These are phyloP conservation scores for Paralvinella palmiformis DNA, from an alignment of 1,140 invertebrate genomes.

Conservation along the genomic window DNA sequence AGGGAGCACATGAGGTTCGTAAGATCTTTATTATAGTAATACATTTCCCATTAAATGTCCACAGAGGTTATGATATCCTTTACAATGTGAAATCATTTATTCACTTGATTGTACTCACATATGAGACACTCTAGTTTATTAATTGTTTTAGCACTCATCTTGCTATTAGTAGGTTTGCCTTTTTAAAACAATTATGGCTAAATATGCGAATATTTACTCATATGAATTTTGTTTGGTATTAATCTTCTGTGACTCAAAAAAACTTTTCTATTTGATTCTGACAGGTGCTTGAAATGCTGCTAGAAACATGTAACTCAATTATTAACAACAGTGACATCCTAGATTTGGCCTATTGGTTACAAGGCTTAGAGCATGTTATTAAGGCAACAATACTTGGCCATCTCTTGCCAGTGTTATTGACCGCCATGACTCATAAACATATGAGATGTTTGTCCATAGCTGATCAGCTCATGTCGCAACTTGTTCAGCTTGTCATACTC, in stretches of 20 bases:
- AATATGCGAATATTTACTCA: too few species aligned
- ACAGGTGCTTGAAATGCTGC: constrained; percentile 41
- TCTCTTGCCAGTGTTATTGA: constrained; percentile 42
- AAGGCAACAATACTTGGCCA: constrained; percentile 47
- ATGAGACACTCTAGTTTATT: too few species aligned
- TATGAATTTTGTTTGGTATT: not conserved
- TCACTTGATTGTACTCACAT: too few species aligned
- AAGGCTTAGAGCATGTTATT: constrained; percentile 39
- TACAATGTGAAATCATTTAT: too few species aligned
- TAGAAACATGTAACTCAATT: constrained; percentile 36
- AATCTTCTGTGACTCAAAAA: too few species aligned
- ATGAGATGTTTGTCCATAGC: constrained; percentile 36
- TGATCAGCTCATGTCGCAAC: constrained; percentile 41
- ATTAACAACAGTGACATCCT: constrained; percentile 26
- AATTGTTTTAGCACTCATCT: too few species aligned
- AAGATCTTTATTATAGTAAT: not conserved
- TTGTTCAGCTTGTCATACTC: constrained; percentile 40
- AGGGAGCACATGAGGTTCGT: constrained; percentile 22
- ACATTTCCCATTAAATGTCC: too few species aligned
- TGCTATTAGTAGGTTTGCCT: too few species aligned
- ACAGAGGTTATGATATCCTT: too few species aligned
- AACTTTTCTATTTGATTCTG: constrained; percentile 7
- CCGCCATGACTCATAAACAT: constrained; percentile 40
- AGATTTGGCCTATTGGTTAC: constrained; percentile 36
- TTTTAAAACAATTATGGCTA: too few species aligned